Percentiles rank a stretch among this genome's conserved stretches.
phyloP scores from a whole-genome alignment of 2,113 vertebrate genomes.

The Urocolius indicus region DNA sequence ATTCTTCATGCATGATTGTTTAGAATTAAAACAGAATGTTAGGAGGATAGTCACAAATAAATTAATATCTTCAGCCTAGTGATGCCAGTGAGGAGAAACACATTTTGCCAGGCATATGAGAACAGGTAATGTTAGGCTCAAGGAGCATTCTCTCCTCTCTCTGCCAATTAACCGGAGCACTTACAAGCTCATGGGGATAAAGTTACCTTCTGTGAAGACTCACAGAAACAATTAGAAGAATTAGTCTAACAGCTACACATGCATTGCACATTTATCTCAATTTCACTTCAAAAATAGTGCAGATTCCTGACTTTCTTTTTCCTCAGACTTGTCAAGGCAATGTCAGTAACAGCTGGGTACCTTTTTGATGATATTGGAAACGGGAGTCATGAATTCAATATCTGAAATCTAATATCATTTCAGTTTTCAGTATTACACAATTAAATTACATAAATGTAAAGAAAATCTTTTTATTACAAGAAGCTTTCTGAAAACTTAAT shows the following conservation, averaged over 20 bases:
- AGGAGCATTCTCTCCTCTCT: neutral
- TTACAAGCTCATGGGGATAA: neutral
- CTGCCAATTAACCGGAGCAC: neutral
- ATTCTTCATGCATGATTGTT: neutral
- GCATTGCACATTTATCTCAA: constrained; percentile 16
- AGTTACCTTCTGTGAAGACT: neutral
- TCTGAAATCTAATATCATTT: neutral
- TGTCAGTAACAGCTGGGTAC: constrained; percentile 7
- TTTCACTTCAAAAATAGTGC: neutral
- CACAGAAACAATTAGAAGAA: constrained; percentile 36
- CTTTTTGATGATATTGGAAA: neutral
- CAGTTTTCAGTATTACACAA: neutral
- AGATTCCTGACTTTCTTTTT: neutral
- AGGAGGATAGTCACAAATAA: neutral
- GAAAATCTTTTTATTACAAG: neutral
- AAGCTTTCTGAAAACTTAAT: neutral
- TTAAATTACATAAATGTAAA: neutral
- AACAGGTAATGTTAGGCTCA: neutral
- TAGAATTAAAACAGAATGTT: neutral
- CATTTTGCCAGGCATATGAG: neutral
- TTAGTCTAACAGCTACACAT: constrained; percentile 14
- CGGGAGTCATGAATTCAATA: neutral
- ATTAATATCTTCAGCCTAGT: neutral
- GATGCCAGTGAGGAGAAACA: neutral
- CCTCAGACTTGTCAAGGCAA: constrained; percentile 1